Conservation (phyloP, 2,113 vertebrate genomes). For the Pollachius pollachius region DNA sequence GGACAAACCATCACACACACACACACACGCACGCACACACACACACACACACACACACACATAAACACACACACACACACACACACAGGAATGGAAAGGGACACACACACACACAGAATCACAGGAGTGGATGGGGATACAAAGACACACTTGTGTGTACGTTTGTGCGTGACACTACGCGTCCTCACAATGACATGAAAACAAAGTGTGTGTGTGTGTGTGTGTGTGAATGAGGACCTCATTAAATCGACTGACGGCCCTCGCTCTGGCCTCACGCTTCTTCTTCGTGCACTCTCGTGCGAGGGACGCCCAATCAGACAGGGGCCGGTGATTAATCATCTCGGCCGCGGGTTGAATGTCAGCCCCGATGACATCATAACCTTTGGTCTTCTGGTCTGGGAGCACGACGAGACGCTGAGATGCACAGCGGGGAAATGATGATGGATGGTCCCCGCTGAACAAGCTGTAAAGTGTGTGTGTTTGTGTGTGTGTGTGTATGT, state of each 20-base stretch:
- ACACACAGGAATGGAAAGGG: too few species aligned
- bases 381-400: constrained; percentile 40
- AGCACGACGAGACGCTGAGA: not conserved
- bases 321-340: constrained; percentile 34
- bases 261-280: not conserved
- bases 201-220: not conserved
- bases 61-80: too few species aligned
- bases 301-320: not conserved
- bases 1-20: too few species aligned
- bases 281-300: too few species aligned
- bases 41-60: too few species aligned
- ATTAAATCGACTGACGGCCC: not conserved
- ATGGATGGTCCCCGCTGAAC: constrained; percentile 18
- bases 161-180: too few species aligned
- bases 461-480: not conserved
- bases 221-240: constrained; percentile 14
- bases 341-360: constrained; percentile 29
- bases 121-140: too few species aligned
- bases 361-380: constrained; percentile 30
- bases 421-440: constrained; percentile 29
- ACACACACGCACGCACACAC: too few species aligned
- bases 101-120: too few species aligned
- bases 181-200: too few species aligned
- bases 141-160: too few species aligned
- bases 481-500: not conserved